Conservation (phyloP, 2,888 invertebrate genomes). For the Leptarthrus brevirostris region DNA sequence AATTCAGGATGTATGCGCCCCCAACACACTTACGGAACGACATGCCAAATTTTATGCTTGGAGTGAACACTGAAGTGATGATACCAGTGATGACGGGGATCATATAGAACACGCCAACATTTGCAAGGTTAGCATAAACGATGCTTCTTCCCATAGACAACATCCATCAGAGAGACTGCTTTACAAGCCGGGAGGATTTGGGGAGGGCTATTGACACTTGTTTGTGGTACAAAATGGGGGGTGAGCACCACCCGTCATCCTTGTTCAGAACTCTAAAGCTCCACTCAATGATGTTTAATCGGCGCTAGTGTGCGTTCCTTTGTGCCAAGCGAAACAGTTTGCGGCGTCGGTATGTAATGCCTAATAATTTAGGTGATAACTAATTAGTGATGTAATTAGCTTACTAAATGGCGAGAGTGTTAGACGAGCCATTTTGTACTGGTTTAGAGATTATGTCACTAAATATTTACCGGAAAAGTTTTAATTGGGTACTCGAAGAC, state of each 20-base stretch:
- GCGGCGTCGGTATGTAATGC: slow-evolving; percentile 44
- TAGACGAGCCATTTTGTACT: slow-evolving; percentile 34
- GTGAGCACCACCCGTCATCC: background rate
- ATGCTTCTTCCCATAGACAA: slow-evolving; percentile 28
- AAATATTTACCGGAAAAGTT: slow-evolving; percentile 43
- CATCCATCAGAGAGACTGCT: slow-evolving; percentile 19
- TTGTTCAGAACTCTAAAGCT: slow-evolving; percentile 4
- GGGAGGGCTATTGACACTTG: slow-evolving; percentile 48
- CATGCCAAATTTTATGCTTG: slow-evolving; percentile 16
- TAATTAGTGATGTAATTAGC: slow-evolving; percentile 54
- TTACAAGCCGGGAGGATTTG: slow-evolving; percentile 34
- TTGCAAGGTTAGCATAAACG: slow-evolving; percentile 36
- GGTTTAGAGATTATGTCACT: slow-evolving; percentile 14
- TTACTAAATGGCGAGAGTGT: slow-evolving; percentile 37
- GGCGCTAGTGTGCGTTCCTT: slow-evolving; percentile 31
- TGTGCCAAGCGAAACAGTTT: background rate
- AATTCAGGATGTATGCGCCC: background rate
- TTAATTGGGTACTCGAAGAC: slow-evolving; percentile 5
- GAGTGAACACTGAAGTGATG: slow-evolving; percentile 16
- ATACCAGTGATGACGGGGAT: slow-evolving; percentile 21
- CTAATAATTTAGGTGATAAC: slow-evolving; percentile 54
- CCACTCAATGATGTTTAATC: background rate
- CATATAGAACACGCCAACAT: slow-evolving; percentile 39
- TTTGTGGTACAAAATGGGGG: slow-evolving; percentile 11
- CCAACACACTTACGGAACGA: background rate